Conservation (phyloP, 2,888 invertebrate genomes). For the Sminthurides aquaticus region DNA sequence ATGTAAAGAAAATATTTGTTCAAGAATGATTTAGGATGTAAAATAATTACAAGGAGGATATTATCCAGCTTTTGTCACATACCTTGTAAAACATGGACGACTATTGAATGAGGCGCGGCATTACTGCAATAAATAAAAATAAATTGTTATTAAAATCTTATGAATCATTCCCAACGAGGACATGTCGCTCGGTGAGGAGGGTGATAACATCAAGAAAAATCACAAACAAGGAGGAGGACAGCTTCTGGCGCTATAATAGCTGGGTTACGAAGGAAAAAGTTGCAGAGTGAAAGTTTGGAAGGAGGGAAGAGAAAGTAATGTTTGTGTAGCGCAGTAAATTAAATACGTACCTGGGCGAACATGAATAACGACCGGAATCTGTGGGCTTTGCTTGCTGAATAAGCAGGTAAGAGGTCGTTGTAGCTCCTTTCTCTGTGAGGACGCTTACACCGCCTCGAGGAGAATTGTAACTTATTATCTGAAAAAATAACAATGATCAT, state of each 20-base stretch:
- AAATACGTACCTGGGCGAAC: conserved; percentile 64
- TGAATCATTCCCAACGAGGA: neutral
- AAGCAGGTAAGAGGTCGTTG: conserved; percentile 78
- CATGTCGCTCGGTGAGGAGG: neutral
- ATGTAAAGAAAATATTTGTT: too few relatives aligned
- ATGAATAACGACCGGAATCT: conserved; percentile 85
- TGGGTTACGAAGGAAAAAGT: neutral
- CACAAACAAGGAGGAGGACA: neutral
- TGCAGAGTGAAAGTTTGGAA: conserved; percentile 1
- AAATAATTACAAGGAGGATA: too few relatives aligned
- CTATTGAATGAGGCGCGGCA: conserved; percentile 81
- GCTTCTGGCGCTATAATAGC: neutral
- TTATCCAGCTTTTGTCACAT: too few relatives aligned
- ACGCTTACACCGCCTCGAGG: conserved; percentile 83
- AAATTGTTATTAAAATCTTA: neutral
- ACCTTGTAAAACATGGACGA: conserved; percentile 90
- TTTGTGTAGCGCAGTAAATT: neutral
- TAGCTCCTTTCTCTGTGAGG: conserved; percentile 82
- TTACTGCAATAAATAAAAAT: conserved; percentile 45
- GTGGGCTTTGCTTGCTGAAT: conserved; percentile 79
- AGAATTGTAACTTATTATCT: conserved; percentile 93
- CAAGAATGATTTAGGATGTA: too few relatives aligned
- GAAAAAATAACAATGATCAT: conserved; percentile 38
- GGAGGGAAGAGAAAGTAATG: neutral
- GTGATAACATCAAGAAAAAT: neutral